Evolutionary conservation across 2,797 vertebrate genomes (phyloP), one percentile per base, ranked within the genome.

Genomic region (Takifugu rubripes): DNA sequence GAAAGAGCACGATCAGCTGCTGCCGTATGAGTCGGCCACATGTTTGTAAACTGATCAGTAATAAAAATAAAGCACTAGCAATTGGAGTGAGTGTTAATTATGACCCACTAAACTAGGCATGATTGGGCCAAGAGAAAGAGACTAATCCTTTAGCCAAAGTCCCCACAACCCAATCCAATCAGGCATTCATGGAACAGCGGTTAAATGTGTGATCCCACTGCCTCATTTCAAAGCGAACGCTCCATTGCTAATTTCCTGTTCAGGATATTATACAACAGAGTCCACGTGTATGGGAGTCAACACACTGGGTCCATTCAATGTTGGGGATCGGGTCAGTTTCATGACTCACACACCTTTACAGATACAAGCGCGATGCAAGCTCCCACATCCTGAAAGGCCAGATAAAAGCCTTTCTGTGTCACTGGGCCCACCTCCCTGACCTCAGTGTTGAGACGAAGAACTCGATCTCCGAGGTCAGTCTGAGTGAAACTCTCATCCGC

Each of bases 331-430:
- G 15, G 43, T 43, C 26, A 25, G 16, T 60, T 31, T 15, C 5
- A n/a, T 17, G 33, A 49, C 57, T 61, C 25, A 74, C 78, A 68
- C 55, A 90, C 88, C 86, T 87, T 90, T 10, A 98, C 95, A 0
- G 97, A 98, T 15, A 99, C 95, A 25, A 99, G 88, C 16, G 97
- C 97, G 53, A 99, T 98, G 59, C 97, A 99, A 0, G 97, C 97
- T 0, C 97, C 97, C n/a, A 99, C 96, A 69, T 99, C 97, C 86
- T 99, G 97, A 78, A 99, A 99, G 66, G 96, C 96, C 25, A 99
- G 88, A 57, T 96, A 98, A 90, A 99, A 98, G 49, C 97, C 97
- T 64, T 93, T 96, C 63, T 81, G 93, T 71, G 84, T 93, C 79
- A 99, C 88, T 0, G 96, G 96, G 10, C 96, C 96, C 36, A 99